Evolutionary conservation across 2,113 vertebrate species (phyloP).

Genomic region (Athene cunicularia): DNA sequence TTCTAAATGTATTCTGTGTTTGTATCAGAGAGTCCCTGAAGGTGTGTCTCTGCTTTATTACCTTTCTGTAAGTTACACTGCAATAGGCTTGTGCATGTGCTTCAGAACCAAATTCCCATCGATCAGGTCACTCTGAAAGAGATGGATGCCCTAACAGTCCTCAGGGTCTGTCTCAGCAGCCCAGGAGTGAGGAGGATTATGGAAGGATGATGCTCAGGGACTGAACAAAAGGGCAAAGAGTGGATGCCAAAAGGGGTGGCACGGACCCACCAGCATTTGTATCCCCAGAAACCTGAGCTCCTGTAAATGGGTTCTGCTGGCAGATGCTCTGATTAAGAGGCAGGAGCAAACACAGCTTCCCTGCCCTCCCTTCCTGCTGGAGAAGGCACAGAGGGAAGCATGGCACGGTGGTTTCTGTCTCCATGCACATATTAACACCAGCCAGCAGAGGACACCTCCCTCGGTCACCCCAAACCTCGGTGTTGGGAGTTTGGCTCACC

Average conservation of each 20-base stretch:
- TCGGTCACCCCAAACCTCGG: neutral
- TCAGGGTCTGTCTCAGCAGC: neutral
- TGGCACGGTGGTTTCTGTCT: neutral
- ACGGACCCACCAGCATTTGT: neutral
- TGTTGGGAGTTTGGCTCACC: neutral
- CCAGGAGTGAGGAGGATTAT: neutral
- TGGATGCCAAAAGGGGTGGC: neutral
- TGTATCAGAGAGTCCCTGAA: neutral
- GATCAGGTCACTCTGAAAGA: neutral
- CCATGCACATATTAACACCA: accelerated
- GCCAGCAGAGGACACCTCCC: neutral
- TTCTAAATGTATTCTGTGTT: neutral
- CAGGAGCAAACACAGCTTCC: neutral
- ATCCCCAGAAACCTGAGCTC: neutral
- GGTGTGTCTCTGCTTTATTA: neutral
- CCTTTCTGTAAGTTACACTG: neutral
- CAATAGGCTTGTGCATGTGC: neutral
- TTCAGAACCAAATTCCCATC: neutral
- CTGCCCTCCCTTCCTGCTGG: neutral
- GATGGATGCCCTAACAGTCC: neutral
- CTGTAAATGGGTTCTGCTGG: neutral
- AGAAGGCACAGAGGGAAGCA: neutral
- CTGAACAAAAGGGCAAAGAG: neutral
- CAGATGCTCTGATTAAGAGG: neutral
- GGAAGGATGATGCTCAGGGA: neutral